phyloP scores from a whole-genome alignment of 2,888 invertebrate species.

The Lithophane socia region DNA sequence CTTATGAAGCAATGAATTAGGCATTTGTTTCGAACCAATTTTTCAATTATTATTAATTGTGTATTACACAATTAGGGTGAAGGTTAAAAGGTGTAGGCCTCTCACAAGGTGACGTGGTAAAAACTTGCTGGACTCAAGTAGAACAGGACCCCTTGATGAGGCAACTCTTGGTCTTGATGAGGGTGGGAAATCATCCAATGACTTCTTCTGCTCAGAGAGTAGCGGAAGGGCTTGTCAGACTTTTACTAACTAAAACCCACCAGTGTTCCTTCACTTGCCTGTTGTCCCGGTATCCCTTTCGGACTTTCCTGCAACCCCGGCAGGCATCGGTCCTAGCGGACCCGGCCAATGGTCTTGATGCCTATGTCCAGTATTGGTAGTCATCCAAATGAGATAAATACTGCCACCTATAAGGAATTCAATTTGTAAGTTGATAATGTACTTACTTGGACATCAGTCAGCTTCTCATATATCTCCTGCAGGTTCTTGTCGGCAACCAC shows the following conservation, averaged over 20 bases:
- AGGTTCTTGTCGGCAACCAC: background rate
- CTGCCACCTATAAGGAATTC: background rate
- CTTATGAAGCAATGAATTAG: no score
- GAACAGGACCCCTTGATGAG: background rate
- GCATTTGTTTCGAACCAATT: no score
- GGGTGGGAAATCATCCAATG: no score
- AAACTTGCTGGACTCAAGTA: background rate
- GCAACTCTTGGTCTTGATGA: background rate
- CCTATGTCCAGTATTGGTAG: background rate
- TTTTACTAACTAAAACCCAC: no score
- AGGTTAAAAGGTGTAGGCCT: background rate
- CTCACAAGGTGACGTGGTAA: background rate
- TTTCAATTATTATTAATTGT: no score
- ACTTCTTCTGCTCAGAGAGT: no score
- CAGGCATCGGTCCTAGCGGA: no score
- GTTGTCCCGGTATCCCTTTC: no score
- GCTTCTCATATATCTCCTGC: slow-evolving; percentile 11
- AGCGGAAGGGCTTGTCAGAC: no score
- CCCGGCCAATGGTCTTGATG: no score
- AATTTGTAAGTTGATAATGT: background rate
- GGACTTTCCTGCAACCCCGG: no score
- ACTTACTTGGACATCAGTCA: slow-evolving; percentile 47
- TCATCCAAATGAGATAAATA: background rate
- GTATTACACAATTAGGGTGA: background rate
- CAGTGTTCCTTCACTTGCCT: no score